These are phyloP conservation scores for Sebastes reedi DNA, from an alignment of 2,797 vertebrate genomes.

Conservation along the genomic window DNA sequence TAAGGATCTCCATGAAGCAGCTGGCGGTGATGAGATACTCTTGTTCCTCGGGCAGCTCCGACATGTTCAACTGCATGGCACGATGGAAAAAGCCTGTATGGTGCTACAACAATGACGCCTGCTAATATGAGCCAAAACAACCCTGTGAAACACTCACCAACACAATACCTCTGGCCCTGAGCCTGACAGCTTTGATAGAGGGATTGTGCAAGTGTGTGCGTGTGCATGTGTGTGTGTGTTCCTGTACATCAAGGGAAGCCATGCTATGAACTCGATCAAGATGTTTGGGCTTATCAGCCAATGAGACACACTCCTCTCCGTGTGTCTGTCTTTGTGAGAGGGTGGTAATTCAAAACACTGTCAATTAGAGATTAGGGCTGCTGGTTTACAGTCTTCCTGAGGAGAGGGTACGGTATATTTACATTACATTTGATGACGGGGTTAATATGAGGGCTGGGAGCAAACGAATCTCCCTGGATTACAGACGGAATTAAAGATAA, in stretches of 20 bases:
- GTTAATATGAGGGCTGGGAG: constrained; percentile 75
- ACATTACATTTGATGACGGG: constrained; percentile 64
- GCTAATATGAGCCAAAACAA: constrained; percentile 52
- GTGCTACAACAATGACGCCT: constrained; percentile 42
- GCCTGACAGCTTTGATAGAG: constrained; percentile 3
- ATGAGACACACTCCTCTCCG: constrained; percentile 42
- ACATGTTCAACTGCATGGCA: constrained; percentile 15
- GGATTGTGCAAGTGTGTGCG: neutral
- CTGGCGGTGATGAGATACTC: constrained; percentile 17
- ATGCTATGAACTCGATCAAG: constrained; percentile 42
- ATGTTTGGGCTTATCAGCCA: constrained; percentile 50
- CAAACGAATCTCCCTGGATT: constrained; percentile 62
- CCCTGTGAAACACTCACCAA: constrained; percentile 30
- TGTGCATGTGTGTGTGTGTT: constrained; percentile 13
- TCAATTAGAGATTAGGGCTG: constrained; percentile 74
- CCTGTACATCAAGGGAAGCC: constrained; percentile 44
- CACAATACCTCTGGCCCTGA: constrained; percentile 57
- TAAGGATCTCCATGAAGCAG: constrained; percentile 23
- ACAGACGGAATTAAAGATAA: constrained; percentile 72
- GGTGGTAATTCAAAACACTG: constrained; percentile 71
- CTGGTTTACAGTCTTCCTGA: constrained; percentile 68
- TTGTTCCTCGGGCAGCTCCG: constrained; percentile 15
- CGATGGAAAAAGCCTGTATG: constrained; percentile 29
- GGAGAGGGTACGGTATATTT: constrained; percentile 63
- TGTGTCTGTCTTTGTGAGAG: constrained; percentile 49